Percentiles rank a stretch among this genome's conserved stretches.
These are phyloP conservation scores for Phrynosoma blainvillii DNA, from an alignment of 2,113 vertebrate species.

Conservation along the genomic window DNA sequence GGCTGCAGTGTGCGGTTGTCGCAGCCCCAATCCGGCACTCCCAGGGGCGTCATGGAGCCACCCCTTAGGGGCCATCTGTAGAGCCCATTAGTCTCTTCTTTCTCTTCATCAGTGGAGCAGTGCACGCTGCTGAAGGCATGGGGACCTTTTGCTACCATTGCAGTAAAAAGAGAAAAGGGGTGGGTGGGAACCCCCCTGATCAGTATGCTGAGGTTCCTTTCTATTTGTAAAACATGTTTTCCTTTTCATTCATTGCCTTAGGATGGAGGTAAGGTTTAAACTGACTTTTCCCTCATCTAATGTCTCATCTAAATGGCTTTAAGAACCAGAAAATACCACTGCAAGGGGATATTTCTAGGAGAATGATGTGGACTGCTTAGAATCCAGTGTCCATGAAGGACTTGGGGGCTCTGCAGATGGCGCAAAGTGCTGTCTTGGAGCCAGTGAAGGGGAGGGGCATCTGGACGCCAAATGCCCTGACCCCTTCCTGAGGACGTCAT, in stretches of 20 bases:
- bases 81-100: slow-evolving; percentile 38
- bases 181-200: slow-evolving; percentile 31
- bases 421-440: too few species aligned
- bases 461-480: too few species aligned
- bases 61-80: too few species aligned
- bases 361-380: neutral
- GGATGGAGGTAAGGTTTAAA: slow-evolving; percentile 44
- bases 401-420: too few species aligned
- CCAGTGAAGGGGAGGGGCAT: too few species aligned
- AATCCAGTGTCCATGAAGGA: neutral
- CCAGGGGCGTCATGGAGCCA: too few species aligned
- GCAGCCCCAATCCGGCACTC: too few species aligned
- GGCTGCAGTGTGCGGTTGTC: too few species aligned
- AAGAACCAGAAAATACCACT: neutral
- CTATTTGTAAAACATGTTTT: slow-evolving; percentile 54
- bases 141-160: slow-evolving; percentile 45
- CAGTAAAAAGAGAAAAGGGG: neutral
- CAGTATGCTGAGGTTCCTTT: slow-evolving; percentile 38
- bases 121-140: slow-evolving; percentile 38
- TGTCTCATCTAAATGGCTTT: slow-evolving; percentile 17
- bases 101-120: slow-evolving; percentile 49
- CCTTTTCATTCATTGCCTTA: slow-evolving; percentile 42
- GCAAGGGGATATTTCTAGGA: neutral
- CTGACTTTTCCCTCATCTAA: neutral
- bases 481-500: too few species aligned